Evolutionary conservation across 2,797 vertebrate species (phyloP), one percentile per base, ranked within the genome.

Genomic region (Amniataba percoides): DNA sequence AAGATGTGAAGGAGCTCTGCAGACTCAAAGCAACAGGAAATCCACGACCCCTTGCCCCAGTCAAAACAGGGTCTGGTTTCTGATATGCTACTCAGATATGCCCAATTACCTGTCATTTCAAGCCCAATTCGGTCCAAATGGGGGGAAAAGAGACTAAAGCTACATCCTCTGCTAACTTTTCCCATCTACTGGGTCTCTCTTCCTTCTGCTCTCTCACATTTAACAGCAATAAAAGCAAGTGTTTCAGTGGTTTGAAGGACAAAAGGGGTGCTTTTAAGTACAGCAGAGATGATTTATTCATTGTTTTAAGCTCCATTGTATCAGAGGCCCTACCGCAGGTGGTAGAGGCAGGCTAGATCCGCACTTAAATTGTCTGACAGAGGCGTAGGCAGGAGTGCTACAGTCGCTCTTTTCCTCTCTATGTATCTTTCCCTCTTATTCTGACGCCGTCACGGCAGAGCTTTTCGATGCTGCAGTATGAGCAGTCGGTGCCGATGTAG

Each of bases 241-340:
- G 74, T 77, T 63, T 77, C 51, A 81, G 46, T 68, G 49, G 23
- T 81, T 58, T 73, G 78, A 86, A 85, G 79, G 84, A 92, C 82
- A 87, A 88, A 89, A 78, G 45, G 39, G 77, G 56, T 69, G 36
- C 66, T 77, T 80, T 85, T 77, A 77, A 87, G 72, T 76, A 69
- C 57, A 75, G 64, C 36, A 62, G 59, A 68, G 59, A 80, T 83
- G 79, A 87, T 87, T 83, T 81, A 88, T 84, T 92, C 80, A 86
- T 88, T 71, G 52, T 78, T 85, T 83, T 71, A 69, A 75, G 71
- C 65, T 76, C 65, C 59, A 67, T 57, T 80, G 75, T 88, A 82
- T 86, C 69, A 81, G 34, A 80, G 59, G 81, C 59, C 71, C 64
- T 62, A 60, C 71, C 21, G 51, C 79, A 78, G 77, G 69, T 70